A percentile compares a stretch with the other conserved stretches of the same genome.
Conservation (phyloP, 2,113 vertebrate genomes). For the Lophotis ruficrista region DNA sequence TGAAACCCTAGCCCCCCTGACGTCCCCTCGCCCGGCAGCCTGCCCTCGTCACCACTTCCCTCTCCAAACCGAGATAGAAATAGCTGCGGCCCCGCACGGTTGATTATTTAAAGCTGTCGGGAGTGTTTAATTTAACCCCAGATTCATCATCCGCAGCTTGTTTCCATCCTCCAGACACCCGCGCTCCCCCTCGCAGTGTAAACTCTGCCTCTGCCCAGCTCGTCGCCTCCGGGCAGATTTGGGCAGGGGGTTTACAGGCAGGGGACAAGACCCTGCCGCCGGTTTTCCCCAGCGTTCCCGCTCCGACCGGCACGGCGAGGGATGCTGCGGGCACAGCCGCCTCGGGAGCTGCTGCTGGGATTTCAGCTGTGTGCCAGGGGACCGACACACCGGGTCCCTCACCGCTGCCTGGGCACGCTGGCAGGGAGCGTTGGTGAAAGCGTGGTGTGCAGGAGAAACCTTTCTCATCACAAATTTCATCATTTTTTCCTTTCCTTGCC, state of each 20-base stretch:
- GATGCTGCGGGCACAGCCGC: no score
- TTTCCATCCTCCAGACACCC: slow-evolving; percentile 42
- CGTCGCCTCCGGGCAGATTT: neutral
- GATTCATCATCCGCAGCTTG: slow-evolving; percentile 53
- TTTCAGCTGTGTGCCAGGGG: neutral
- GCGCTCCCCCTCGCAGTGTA: neutral
- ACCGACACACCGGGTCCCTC: rapidly evolving
- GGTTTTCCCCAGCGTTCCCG: rapidly evolving
- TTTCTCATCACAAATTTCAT: neutral
- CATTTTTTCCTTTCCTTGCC: neutral
- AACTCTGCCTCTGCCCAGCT: neutral
- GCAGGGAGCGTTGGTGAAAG: neutral
- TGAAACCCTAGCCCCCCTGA: neutral
- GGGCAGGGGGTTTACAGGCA: neutral
- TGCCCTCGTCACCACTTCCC: neutral
- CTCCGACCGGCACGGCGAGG: neutral
- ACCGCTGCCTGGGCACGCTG: neutral
- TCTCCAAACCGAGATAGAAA: slow-evolving; percentile 13
- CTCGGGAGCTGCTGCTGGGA: neutral
- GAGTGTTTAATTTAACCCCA: slow-evolving; percentile 67
- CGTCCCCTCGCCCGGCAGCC: neutral
- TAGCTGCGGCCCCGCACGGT: neutral
- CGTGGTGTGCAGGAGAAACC: neutral
- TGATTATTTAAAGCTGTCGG: slow-evolving; percentile 67
- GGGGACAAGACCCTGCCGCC: neutral